Conservation (phyloP, 2,113 vertebrate genomes). For the Salminus brasiliensis region DNA sequence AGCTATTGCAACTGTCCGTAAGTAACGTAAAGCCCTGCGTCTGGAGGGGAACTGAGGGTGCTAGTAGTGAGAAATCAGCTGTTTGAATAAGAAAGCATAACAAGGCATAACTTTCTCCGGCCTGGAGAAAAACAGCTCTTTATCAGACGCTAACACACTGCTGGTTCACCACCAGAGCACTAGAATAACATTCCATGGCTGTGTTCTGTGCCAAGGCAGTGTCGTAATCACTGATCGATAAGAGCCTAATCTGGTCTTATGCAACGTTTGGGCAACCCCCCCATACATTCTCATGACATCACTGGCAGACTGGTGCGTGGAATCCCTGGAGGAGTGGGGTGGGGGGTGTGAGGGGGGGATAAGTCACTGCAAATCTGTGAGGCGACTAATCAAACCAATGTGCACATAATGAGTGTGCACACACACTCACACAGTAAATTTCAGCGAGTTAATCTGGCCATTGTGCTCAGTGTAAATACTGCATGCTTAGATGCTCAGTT, state of each 20-base stretch:
- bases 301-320: constrained; percentile 16
- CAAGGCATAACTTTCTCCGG: constrained; percentile 59
- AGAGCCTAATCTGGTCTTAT: constrained; percentile 39
- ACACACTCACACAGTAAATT: constrained; percentile 26
- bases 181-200: constrained; percentile 14
- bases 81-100: constrained; percentile 61
- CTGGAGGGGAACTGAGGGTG: not conserved
- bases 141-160: constrained; percentile 53
- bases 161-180: not conserved
- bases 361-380: constrained; percentile 43
- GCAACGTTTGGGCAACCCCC: constrained; percentile 21
- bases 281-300: constrained; percentile 44
- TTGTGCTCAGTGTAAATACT: constrained; percentile 39
- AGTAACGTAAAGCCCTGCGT: too few species aligned
- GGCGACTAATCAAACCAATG: constrained; percentile 43
- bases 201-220: not conserved
- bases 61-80: constrained; percentile 1
- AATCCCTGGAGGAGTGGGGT: constrained; percentile 35
- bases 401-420: constrained; percentile 26
- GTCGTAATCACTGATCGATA: constrained; percentile 6
- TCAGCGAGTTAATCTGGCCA: constrained; percentile 47
- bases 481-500: constrained; percentile 20
- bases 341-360: too few species aligned
- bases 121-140: constrained; percentile 68
- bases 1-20: too few species aligned